Evolutionary conservation across 53 echinoderm and acorn worm genomes (phyloP).

Genomic region (Actinopyga echinites): DNA sequence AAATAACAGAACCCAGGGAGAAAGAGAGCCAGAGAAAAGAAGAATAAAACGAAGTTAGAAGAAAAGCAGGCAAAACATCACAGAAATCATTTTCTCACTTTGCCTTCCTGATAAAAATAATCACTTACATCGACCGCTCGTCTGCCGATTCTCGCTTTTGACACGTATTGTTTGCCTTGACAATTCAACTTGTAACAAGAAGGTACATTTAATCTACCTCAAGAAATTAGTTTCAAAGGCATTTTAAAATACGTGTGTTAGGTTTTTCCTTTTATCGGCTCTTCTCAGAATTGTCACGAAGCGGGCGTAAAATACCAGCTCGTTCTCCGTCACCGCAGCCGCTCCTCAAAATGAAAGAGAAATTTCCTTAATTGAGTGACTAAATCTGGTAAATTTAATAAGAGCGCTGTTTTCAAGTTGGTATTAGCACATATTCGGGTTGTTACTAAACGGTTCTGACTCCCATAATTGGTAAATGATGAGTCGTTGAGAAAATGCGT

Average conservation of each 20-base stretch:
- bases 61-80: neutral
- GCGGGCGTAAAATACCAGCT: neutral
- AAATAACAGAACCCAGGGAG: conserved; percentile 10
- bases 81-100: neutral
- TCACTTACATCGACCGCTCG: conserved; percentile 8
- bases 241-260: conserved; percentile 9
- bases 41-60: neutral
- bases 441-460: conserved; percentile 28
- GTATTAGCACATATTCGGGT: conserved; percentile 42
- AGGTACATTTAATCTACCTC: conserved; percentile 13
- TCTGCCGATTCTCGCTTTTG: neutral
- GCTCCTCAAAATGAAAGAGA: conserved; percentile 20
- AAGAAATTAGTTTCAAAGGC: conserved; percentile 37
- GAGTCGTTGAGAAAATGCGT: neutral
- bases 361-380: conserved; percentile 35
- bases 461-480: conserved; percentile 34
- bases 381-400: conserved; percentile 39
- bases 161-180: conserved; percentile 25
- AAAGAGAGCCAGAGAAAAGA: neutral
- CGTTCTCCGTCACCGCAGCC: conserved; percentile 1
- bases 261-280: neutral
- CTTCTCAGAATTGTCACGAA: conserved; percentile 28
- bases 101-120: neutral
- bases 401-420: conserved; percentile 25
- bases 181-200: conserved; percentile 24